phyloP scores from a whole-genome alignment of 2,888 invertebrate genomes.

The Drosophila neotestacea region DNA sequence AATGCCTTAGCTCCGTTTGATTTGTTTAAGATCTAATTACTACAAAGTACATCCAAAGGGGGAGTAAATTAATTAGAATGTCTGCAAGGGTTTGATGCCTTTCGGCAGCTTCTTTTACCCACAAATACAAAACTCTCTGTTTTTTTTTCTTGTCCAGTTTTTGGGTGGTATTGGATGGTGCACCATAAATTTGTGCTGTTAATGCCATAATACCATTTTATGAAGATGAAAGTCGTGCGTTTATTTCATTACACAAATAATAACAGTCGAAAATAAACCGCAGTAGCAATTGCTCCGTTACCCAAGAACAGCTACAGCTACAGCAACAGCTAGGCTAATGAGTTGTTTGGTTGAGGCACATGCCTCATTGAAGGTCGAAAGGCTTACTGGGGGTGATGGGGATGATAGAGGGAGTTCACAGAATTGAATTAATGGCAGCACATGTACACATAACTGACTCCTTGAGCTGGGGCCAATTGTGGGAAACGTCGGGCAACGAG shows the following conservation, averaged over 20 bases:
- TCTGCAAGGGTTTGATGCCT: constrained; percentile 23
- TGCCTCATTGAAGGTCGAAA: constrained; percentile 80
- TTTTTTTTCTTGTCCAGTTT: constrained; percentile 23
- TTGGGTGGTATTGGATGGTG: constrained; percentile 22
- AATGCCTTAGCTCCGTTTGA: constrained; percentile 1
- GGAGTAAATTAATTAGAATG: constrained; percentile 39
- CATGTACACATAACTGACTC: constrained; percentile 55
- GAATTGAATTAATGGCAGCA: constrained; percentile 77
- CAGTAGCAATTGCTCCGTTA: constrained; percentile 50
- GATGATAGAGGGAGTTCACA: constrained; percentile 9
- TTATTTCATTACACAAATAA: constrained; percentile 82
- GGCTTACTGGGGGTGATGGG: constrained; percentile 60
- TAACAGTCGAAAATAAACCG: constrained; percentile 77
- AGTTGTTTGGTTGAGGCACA: constrained; percentile 62
- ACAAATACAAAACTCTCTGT: constrained; percentile 3
- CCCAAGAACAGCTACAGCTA: background rate
- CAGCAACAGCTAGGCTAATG: constrained; percentile 63
- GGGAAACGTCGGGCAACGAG: background rate
- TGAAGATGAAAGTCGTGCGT: constrained; percentile 82
- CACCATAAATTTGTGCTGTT: constrained; percentile 72
- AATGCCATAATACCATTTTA: constrained; percentile 81
- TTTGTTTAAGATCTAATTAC: constrained; percentile 22
- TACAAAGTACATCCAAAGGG: constrained; percentile 10
- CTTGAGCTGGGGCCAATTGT: no score
- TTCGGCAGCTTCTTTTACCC: background rate